phyloP scores from a whole-genome alignment of 2,113 vertebrate species.

The Chiloscyllium plagiosum region DNA sequence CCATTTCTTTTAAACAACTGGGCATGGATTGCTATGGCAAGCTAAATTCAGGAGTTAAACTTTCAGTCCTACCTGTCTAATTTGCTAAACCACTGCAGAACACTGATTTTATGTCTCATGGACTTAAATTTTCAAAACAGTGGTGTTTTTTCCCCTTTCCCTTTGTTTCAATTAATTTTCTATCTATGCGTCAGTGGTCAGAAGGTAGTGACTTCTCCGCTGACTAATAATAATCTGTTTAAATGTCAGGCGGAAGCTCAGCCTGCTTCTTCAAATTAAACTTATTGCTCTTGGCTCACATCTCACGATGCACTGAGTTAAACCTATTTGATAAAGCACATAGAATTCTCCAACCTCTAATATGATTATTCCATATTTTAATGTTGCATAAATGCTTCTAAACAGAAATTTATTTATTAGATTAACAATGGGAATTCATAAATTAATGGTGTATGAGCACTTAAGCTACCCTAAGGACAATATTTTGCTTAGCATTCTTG shows the following conservation, averaged over 20 bases:
- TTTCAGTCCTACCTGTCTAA: not conserved
- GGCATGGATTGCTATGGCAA: not conserved
- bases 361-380: not conserved
- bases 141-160: not conserved
- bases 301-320: conserved; percentile 37
- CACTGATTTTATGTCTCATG: not conserved
- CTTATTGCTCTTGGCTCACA: conserved; percentile 32
- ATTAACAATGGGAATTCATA: conserved; percentile 3
- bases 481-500: no score
- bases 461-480: no score
- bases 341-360: not conserved
- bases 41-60: conserved; percentile 6
- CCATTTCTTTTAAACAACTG: not conserved
- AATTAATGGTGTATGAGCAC: not conserved
- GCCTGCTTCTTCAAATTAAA: conserved; percentile 41
- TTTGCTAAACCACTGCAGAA: not conserved
- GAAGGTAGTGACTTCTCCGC: conserved; percentile 30
- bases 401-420: not conserved
- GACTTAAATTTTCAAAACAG: not conserved
- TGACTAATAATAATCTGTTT: conserved; percentile 41
- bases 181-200: not conserved
- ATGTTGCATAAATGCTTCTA: not conserved
- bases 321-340: conserved; percentile 28
- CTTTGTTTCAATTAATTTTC: not conserved
- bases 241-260: conserved; percentile 44